Conservation (phyloP, 1,140 invertebrate species). For the Nasonia longicornis region DNA sequence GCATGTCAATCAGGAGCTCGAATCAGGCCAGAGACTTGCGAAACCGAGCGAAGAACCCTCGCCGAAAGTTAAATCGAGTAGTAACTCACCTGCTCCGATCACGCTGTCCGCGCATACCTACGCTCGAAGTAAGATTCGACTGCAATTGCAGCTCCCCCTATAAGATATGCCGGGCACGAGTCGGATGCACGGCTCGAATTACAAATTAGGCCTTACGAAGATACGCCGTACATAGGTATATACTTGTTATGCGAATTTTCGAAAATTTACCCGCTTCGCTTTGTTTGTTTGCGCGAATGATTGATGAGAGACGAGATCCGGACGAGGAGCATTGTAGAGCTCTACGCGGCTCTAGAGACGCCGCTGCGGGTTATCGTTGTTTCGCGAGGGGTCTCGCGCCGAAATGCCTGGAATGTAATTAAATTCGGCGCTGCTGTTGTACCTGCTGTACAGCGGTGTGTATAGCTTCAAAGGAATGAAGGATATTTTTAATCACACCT, state of each 20-base stretch:
- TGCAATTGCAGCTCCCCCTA: neutral
- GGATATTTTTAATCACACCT: too few species aligned
- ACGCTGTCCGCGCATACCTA: neutral
- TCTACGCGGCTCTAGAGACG: neutral
- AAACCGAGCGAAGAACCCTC: neutral
- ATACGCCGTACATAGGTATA: too few species aligned
- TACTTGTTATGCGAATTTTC: neutral
- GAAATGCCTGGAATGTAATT: neutral
- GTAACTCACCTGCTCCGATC: neutral
- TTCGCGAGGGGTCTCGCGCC: neutral
- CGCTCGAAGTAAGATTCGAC: slow-evolving; percentile 21
- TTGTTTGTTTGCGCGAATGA: neutral
- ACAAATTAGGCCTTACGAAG: slow-evolving; percentile 27
- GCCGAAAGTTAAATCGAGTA: slow-evolving; percentile 7
- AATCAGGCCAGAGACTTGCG: neutral
- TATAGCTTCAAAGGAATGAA: too few species aligned
- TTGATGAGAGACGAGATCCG: neutral
- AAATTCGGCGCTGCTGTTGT: neutral
- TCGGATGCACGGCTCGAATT: slow-evolving; percentile 1
- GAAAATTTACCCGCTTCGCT: neutral
- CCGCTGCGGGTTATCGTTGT: neutral
- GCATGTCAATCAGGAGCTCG: neutral
- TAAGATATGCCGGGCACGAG: neutral
- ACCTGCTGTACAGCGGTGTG: too few species aligned
- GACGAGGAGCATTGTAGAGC: too few species aligned